phyloP scores from a whole-genome alignment of 2,113 vertebrate species.

The Lepus europaeus region DNA sequence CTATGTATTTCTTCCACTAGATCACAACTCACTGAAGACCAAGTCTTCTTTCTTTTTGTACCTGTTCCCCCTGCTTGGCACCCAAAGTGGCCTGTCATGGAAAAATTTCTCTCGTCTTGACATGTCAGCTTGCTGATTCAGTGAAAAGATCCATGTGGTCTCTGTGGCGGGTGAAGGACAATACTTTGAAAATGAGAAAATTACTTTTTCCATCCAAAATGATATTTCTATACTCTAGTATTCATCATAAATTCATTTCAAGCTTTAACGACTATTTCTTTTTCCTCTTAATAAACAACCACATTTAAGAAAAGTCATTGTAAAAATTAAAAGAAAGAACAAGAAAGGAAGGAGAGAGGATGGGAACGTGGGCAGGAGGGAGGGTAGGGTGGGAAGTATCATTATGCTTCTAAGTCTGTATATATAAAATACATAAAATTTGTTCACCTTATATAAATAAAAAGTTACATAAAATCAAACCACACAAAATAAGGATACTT shows the following conservation, averaged over 20 bases:
- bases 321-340: too few relatives aligned
- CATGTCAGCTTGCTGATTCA: not conserved
- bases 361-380: too few relatives aligned
- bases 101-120: not conserved
- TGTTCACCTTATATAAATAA: too few relatives aligned
- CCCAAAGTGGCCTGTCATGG: not conserved
- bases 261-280: not conserved
- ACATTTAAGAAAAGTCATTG: not conserved
- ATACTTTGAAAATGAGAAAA: constrained; percentile 17
- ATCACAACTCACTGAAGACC: not conserved
- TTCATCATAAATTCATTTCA: constrained; percentile 32
- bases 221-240: not conserved
- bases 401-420: too few relatives aligned
- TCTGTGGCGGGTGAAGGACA: not conserved
- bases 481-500: not conserved
- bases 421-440: too few relatives aligned
- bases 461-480: not conserved
- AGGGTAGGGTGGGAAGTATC: too few relatives aligned
- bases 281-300: not conserved
- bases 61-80: not conserved
- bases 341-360: too few relatives aligned
- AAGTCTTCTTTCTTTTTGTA: not conserved
- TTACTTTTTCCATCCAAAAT: not conserved
- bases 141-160: not conserved
- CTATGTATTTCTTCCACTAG: not conserved